Base-by-base conservation (phyloP, 1,140 invertebrate genomes). In the Maconellicoccus hirsutus region DNA sequence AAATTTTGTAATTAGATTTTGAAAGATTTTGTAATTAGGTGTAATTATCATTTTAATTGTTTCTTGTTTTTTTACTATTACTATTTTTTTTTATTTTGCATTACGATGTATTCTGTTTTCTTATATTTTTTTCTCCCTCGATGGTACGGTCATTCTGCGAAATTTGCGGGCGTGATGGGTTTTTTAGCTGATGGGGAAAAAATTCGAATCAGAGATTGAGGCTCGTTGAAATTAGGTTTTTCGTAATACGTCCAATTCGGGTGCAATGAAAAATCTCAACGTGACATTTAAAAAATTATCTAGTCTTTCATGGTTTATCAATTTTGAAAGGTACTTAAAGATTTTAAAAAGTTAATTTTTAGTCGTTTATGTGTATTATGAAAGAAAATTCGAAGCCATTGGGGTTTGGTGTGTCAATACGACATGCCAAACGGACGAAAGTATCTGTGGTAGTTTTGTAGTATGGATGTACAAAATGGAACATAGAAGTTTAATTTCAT, bases 1-100 rank as follows among this genome's bases (percentile, higher is more conserved):
- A 29, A n/a, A 27, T 70, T 25, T 8, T 66, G 29, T 70, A 70
- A 26, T 70, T 70, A 33, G 26, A 29, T 29, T 66, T 25, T 66
- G 61, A 25, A 26, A 25, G 26, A 22, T 25, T 66, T 25, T 25
- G 61, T 25, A 70, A 26, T 70, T 70, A 33, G 26, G 16, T 16
- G 25, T 70, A 70, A 70, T 70, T 70, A 22, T 29, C 16, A 16
- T 70, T 70, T 19, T 29, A 29, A 2, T 16, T 26, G 10, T 27
- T 29, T 70, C 14, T n/a, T 70, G 4, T 29, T 26, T 27, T 26
- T 27, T 16, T 70, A 33, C 26, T 29, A 70, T 70, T 27, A 23
- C n/a, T 52, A 8, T 52, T 52, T 52, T 16, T 16, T 52, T 33
- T 33, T 33, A 33, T 33, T 33, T n/a, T n/a, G n/a, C n/a, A n/a